Conservation (phyloP, 2,888 invertebrate species). For the Himalopsyche kuldschensis region DNA sequence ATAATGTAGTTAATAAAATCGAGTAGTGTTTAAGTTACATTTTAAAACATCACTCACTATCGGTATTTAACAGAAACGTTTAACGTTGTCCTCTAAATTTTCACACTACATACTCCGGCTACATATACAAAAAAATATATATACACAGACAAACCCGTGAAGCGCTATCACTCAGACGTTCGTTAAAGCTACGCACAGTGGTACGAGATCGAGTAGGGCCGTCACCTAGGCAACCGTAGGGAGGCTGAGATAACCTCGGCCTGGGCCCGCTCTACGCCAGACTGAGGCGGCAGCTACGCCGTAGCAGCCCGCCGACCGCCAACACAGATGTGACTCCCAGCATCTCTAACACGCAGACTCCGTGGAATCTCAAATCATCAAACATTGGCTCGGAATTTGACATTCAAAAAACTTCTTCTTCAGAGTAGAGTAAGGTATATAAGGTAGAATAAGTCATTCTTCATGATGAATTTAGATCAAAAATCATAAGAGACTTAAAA, state of each 20-base stretch:
- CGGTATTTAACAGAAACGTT: neutral
- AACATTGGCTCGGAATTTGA: neutral
- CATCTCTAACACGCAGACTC: neutral
- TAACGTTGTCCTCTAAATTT: neutral
- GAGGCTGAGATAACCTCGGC: neutral
- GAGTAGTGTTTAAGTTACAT: neutral
- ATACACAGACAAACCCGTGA: neutral
- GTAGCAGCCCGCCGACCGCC: neutral
- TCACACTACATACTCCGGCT: neutral
- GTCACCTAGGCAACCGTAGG: neutral
- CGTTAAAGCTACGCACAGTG: conserved; percentile 1
- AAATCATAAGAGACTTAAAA: too few species aligned
- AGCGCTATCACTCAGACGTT: conserved; percentile 1
- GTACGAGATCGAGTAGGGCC: neutral
- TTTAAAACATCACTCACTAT: neutral
- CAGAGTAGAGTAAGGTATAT: too few species aligned
- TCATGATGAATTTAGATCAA: too few species aligned
- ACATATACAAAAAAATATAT: neutral
- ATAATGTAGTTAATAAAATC: neutral
- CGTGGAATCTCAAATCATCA: neutral
- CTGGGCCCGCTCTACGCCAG: neutral
- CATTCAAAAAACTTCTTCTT: too few species aligned
- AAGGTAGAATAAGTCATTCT: too few species aligned
- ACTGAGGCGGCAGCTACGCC: neutral
- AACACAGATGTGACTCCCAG: neutral